Percentiles rank a stretch among this genome's conserved stretches.
Evolutionary conservation across 2,113 vertebrate genomes (phyloP).

Genomic region (Hippocampus guttulatus): DNA sequence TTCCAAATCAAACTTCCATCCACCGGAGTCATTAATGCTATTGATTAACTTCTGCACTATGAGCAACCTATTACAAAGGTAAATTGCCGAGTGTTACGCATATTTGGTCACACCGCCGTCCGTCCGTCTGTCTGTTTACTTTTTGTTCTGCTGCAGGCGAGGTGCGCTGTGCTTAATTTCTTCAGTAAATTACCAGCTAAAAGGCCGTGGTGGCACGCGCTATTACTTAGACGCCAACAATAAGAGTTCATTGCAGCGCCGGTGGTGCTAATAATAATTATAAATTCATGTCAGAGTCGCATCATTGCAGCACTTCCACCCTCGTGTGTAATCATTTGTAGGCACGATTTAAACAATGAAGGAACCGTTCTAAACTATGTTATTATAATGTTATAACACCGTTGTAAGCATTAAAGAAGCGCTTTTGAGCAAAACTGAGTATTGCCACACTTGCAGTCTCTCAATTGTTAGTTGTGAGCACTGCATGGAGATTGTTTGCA

Average conservation of each 20-base stretch:
- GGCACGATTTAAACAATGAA: not conserved
- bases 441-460: too few species aligned
- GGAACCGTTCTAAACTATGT: not conserved
- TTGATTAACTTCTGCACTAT: conserved; percentile 41
- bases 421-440: too few species aligned
- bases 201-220: conserved; percentile 3
- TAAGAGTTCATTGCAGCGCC: not conserved
- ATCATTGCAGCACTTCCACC: not conserved
- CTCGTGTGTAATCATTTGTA: not conserved
- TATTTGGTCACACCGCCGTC: conserved; percentile 46
- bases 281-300: not conserved
- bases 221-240: not conserved
- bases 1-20: conserved; percentile 46
- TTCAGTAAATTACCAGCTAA: conserved; percentile 1
- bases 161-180: not conserved
- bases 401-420: not conserved
- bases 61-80: conserved; percentile 44
- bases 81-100: conserved; percentile 40
- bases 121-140: conserved; percentile 13
- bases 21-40: conserved; percentile 34
- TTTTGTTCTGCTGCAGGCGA: not conserved
- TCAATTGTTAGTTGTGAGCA: too few species aligned
- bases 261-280: not conserved
- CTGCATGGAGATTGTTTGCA: too few species aligned
- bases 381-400: not conserved